phyloP scores from a whole-genome alignment of 2,797 vertebrate species.

The Paguma larvata region DNA sequence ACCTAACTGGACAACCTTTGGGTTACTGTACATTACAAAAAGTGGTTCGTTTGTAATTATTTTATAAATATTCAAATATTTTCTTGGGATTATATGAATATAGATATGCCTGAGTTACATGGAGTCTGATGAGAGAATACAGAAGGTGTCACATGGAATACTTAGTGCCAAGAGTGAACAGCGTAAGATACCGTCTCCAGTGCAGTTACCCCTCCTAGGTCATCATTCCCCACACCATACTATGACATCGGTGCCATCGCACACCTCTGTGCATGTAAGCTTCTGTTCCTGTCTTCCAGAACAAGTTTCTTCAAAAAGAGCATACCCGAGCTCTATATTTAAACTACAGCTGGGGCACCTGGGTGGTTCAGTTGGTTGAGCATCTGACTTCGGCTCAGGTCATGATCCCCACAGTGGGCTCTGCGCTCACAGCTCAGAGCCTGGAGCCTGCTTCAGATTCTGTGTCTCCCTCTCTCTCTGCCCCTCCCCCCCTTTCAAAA shows the following conservation, averaged over 20 bases:
- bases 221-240: not conserved
- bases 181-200: not conserved
- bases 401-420: too few species aligned
- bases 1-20: not conserved
- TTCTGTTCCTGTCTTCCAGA: not conserved
- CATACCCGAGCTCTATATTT: not conserved
- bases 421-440: too few species aligned
- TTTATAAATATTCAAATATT: not conserved
- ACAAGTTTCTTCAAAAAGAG: not conserved
- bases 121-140: not conserved
- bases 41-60: not conserved
- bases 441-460: too few species aligned
- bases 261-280: accelerated
- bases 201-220: accelerated
- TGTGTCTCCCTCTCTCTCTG: too few species aligned
- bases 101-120: not conserved
- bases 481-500: too few species aligned
- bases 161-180: not conserved
- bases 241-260: accelerated
- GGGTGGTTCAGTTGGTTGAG: too few species aligned
- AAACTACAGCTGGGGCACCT: not conserved
- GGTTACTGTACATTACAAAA: not conserved
- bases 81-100: not conserved
- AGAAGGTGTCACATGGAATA: not conserved
- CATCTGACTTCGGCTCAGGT: too few species aligned